These are phyloP conservation scores for Baccha elongata DNA, from an alignment of 2,888 invertebrate genomes.

Conservation along the genomic window DNA sequence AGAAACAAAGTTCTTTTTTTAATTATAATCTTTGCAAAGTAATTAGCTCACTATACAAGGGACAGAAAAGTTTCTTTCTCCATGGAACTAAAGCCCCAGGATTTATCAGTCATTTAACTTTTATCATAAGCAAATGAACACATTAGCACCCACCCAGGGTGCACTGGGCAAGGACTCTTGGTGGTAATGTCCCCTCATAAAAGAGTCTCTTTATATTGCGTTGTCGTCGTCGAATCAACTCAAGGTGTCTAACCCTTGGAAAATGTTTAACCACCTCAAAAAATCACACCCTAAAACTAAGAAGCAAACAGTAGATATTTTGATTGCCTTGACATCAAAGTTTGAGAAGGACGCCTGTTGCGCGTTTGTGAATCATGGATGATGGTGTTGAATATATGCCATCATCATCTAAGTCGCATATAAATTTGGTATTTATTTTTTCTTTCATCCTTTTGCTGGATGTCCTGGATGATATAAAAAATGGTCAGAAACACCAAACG, in stretches of 20 bases:
- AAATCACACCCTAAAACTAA: slow-evolving; percentile 57
- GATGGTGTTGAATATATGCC: slow-evolving; percentile 40
- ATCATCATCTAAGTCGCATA: slow-evolving; percentile 14
- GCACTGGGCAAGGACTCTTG: neutral
- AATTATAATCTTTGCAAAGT: slow-evolving; percentile 42
- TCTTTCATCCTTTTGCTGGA: slow-evolving; percentile 23
- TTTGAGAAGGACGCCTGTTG: slow-evolving; percentile 67
- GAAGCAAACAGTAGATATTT: slow-evolving; percentile 62
- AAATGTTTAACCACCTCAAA: slow-evolving; percentile 13
- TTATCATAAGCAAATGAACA: slow-evolving; percentile 47
- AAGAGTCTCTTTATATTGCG: slow-evolving; percentile 1
- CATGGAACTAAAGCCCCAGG: slow-evolving; percentile 31
- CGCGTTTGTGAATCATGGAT: too few species aligned
- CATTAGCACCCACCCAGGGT: slow-evolving; percentile 24
- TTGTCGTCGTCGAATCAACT: neutral
- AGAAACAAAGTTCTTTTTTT: slow-evolving; percentile 43
- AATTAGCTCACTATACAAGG: slow-evolving; percentile 8
- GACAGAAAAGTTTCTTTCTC: slow-evolving; percentile 33
- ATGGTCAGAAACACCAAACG: slow-evolving; percentile 18
- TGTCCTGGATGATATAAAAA: neutral
- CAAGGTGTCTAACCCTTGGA: slow-evolving; percentile 16
- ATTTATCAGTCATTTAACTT: slow-evolving; percentile 51
- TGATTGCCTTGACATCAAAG: slow-evolving; percentile 62
- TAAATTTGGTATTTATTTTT: slow-evolving; percentile 39
- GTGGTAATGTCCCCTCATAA: neutral